phyloP scores from a whole-genome alignment of 1,140 invertebrate species.

The Zaprionus nigranus region DNA sequence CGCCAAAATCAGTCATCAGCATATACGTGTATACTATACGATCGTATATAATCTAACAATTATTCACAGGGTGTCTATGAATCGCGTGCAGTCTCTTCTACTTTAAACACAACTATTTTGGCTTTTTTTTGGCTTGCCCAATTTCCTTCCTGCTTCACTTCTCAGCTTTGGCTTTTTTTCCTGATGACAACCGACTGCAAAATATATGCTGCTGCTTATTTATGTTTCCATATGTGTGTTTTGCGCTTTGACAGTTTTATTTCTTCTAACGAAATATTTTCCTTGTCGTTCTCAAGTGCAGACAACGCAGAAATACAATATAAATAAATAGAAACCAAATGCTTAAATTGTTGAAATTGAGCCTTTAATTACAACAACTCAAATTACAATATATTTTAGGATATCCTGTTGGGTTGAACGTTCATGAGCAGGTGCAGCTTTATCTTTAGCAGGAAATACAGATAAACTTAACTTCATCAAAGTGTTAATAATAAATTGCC shows the following conservation, averaged over 20 bases:
- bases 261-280: slow-evolving; percentile 46
- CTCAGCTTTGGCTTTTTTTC: slow-evolving; percentile 31
- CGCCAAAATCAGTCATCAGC: too few relatives aligned
- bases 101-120: slow-evolving; percentile 8
- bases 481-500: too few relatives aligned
- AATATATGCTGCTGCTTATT: slow-evolving; percentile 75
- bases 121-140: slow-evolving; percentile 56
- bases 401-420: too few relatives aligned
- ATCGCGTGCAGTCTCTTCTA: not conserved
- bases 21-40: too few relatives aligned
- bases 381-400: too few relatives aligned
- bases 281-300: slow-evolving; percentile 67
- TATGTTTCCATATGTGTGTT: slow-evolving; percentile 65
- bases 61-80: slow-evolving; percentile 38
- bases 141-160: slow-evolving; percentile 69
- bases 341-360: not conserved
- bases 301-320: slow-evolving; percentile 48
- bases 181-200: slow-evolving; percentile 70
- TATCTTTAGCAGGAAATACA: too few relatives aligned
- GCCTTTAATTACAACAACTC: too few relatives aligned
- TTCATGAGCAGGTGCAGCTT: too few relatives aligned
- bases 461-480: too few relatives aligned
- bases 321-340: slow-evolving; percentile 2
- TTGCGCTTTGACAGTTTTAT: slow-evolving; percentile 69
- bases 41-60: too few relatives aligned